Conservation (phyloP, 1,140 invertebrate species). For the Cardiocondyla obscurior region DNA sequence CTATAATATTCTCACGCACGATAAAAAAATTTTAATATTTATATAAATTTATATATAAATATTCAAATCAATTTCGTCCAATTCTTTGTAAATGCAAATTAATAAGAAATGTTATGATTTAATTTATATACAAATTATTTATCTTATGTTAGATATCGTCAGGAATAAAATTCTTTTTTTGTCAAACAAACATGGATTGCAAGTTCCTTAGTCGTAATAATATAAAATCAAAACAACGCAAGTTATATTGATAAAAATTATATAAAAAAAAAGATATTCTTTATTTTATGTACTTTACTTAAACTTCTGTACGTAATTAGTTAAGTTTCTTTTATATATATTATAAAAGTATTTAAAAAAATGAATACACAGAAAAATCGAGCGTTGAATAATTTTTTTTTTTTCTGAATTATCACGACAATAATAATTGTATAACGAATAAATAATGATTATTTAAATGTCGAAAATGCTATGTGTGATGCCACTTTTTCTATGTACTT, state of each 20-base stretch:
- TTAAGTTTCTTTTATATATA: constrained; percentile 9
- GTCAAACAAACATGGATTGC: not conserved
- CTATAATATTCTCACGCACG: constrained; percentile 8
- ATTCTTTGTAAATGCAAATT: not conserved
- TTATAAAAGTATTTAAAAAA: not conserved
- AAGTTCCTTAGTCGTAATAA: not conserved
- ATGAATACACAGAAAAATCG: not conserved
- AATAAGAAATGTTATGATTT: constrained; percentile 4
- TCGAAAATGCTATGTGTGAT: not conserved
- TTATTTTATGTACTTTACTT: not conserved
- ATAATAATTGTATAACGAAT: constrained; percentile 32
- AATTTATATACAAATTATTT: not conserved
- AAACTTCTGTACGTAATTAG: not conserved
- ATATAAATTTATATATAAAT: constrained; percentile 25
- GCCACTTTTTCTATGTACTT: not conserved
- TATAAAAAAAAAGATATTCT: not conserved
- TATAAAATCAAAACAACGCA: not conserved
- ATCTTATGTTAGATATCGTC: not conserved
- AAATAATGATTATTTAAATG: constrained; percentile 17
- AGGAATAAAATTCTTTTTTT: not conserved
- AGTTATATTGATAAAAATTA: not conserved
- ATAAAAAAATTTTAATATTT: constrained; percentile 3
- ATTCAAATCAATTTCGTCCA: not conserved
- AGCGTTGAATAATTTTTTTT: not conserved
- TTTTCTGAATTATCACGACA: constrained; percentile 9